A percentile compares a stretch with the other conserved stretches of the same genome.
Conservation (phyloP, 2,113 vertebrate genomes). For the Cavia aperea region DNA sequence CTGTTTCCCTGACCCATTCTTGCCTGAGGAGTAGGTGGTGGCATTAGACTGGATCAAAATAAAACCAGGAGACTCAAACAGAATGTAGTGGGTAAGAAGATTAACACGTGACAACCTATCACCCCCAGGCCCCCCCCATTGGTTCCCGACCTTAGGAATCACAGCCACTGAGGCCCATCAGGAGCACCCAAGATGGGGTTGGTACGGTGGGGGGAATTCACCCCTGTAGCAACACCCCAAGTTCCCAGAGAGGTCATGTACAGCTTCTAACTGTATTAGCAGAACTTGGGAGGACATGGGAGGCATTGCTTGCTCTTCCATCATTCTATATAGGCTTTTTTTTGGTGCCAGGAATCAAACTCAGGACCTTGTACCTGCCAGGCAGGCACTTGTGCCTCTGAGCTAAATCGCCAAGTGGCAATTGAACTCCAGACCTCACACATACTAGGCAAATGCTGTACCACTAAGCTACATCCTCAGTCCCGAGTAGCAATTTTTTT, state of each 20-base stretch:
- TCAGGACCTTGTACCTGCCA: too few species aligned
- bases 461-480: too few species aligned
- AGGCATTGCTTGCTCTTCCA: neutral
- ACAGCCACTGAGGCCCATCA: neutral
- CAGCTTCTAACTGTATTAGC: neutral
- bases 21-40: constrained; percentile 46
- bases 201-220: neutral
- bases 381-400: too few species aligned
- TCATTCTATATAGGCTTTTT: neutral
- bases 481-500: too few species aligned
- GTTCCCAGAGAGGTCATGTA: neutral
- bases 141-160: constrained; percentile 2
- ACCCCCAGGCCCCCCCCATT: neutral
- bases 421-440: too few species aligned
- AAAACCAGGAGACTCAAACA: constrained; percentile 63
- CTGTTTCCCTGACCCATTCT: constrained; percentile 23
- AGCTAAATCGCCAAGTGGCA: too few species aligned
- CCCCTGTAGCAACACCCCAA: neutral
- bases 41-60: constrained; percentile 58
- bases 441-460: too few species aligned
- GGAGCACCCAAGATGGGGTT: neutral
- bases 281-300: neutral
- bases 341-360: too few species aligned
- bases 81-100: constrained; percentile 42
- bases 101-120: constrained; percentile 22